phyloP scores from a whole-genome alignment of 2,888 invertebrate species.

The Patella depressa region DNA sequence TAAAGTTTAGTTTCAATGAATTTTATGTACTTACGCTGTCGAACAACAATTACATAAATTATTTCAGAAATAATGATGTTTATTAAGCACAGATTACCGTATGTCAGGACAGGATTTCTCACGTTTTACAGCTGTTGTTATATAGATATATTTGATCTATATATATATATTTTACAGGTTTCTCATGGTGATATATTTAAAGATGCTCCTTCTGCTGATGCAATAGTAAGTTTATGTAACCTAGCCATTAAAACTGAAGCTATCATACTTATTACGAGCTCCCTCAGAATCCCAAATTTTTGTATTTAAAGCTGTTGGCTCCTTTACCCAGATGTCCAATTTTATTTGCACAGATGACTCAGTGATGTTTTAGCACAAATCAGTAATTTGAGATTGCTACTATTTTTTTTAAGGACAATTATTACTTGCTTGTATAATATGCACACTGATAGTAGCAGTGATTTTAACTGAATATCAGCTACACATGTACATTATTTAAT shows the following conservation, averaged over 20 bases:
- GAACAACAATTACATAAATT: not conserved
- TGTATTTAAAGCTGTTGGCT: too few species aligned
- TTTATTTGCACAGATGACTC: too few species aligned
- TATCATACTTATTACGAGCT: too few species aligned
- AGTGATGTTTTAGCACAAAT: too few species aligned
- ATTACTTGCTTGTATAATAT: too few species aligned
- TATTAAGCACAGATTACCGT: not conserved
- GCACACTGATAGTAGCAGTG: too few species aligned
- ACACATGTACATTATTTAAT: too few species aligned
- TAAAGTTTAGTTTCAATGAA: not conserved
- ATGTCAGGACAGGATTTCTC: not conserved
- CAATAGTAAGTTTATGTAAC: slow-evolving; percentile 53
- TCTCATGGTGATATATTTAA: slow-evolving; percentile 59
- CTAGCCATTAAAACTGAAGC: not conserved
- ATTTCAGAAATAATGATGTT: not conserved
- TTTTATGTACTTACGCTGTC: not conserved
- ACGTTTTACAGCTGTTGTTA: not conserved
- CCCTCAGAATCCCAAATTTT: too few species aligned
- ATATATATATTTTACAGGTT: slow-evolving; percentile 39
- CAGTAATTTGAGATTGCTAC: too few species aligned
- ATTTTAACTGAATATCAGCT: too few species aligned
- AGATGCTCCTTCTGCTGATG: slow-evolving; percentile 59
- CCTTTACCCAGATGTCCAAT: too few species aligned
- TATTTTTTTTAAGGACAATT: too few species aligned
- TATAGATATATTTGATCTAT: not conserved